phyloP scores from a whole-genome alignment of 2,888 invertebrate genomes.

The Spodoptera exigua region DNA sequence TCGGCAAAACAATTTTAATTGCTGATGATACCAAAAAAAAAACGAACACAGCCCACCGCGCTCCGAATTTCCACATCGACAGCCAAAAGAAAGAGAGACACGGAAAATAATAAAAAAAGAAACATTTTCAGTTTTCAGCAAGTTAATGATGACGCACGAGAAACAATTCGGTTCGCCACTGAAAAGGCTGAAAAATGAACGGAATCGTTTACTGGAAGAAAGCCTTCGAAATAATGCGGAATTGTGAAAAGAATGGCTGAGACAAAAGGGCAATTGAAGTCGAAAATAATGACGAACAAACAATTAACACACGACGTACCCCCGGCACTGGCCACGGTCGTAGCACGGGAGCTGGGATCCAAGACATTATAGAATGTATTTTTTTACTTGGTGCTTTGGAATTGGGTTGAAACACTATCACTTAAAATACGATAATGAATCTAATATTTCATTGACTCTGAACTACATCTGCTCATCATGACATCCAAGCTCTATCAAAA shows the following conservation, averaged over 20 bases:
- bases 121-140: constrained; percentile 62
- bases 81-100: constrained; percentile 64
- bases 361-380: background rate
- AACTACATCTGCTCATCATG: no score
- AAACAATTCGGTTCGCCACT: constrained; percentile 80
- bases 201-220: constrained; percentile 83
- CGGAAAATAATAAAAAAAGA: constrained; percentile 63
- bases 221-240: constrained; percentile 82
- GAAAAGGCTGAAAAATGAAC: constrained; percentile 84
- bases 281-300: constrained; percentile 88
- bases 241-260: constrained; percentile 79
- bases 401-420: no score
- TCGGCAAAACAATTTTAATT: constrained; percentile 53
- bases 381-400: background rate
- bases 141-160: constrained; percentile 86
- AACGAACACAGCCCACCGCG: constrained; percentile 37
- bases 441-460: no score
- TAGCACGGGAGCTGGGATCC: constrained; percentile 51
- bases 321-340: constrained; percentile 49
- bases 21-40: constrained; percentile 42
- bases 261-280: constrained; percentile 89
- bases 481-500: no score
- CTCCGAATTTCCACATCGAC: constrained; percentile 59
- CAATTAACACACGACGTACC: constrained; percentile 85
- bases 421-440: no score